Conservation (phyloP, 2,113 vertebrate species). For the Corapipo altera region DNA sequence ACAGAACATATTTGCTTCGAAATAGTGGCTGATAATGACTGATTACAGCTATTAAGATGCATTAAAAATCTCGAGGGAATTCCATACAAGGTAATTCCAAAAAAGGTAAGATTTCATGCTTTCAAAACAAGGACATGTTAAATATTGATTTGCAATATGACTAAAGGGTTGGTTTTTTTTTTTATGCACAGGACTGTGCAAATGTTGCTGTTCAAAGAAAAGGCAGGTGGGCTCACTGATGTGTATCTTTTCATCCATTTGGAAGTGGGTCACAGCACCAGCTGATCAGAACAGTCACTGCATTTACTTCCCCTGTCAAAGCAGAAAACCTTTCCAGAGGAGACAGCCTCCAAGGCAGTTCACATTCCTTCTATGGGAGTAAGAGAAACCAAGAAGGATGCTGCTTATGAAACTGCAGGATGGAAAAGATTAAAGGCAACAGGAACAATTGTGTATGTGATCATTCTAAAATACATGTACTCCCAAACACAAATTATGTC, state of each 20-base stretch:
- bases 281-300: background rate
- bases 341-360: background rate
- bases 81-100: background rate
- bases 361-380: background rate
- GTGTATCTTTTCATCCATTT: background rate
- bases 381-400: background rate
- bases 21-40: background rate
- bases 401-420: background rate
- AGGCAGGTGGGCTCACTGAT: background rate
- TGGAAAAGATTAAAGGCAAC: background rate
- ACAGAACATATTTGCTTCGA: background rate
- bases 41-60: background rate
- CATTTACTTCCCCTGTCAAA: background rate
- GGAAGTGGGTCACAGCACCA: background rate
- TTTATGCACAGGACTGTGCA: background rate
- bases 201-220: background rate
- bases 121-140: background rate
- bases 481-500: background rate
- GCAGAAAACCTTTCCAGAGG: background rate
- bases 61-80: background rate
- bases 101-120: background rate
- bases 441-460: background rate
- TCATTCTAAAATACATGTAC: background rate
- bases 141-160: background rate
- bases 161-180: background rate